phyloP scores from a whole-genome alignment of 2,797 vertebrate genomes.

The Notoglanidium macrostoma region DNA sequence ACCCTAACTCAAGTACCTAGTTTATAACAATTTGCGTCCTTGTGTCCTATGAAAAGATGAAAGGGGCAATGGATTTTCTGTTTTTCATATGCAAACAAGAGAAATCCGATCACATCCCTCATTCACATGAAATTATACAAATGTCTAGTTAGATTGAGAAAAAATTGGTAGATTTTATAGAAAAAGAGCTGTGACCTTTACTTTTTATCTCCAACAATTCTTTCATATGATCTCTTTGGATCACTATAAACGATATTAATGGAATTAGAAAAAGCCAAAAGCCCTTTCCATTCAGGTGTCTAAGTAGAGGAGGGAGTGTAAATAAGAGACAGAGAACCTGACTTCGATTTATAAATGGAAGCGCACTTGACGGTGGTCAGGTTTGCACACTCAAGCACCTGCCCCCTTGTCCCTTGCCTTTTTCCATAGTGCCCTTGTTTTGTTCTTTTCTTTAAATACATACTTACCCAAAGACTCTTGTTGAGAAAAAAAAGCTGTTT shows the following conservation, averaged over 20 bases:
- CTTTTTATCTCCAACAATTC: background rate
- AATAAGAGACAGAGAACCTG: background rate
- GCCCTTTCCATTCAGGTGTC: background rate
- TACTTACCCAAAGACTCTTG: background rate
- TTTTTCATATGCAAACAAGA: background rate
- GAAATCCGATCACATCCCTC: background rate
- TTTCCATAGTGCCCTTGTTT: background rate
- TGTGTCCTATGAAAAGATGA: background rate
- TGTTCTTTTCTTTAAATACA: background rate
- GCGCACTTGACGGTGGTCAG: background rate
- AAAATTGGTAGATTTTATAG: background rate
- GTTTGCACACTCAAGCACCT: background rate
- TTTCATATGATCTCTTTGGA: background rate
- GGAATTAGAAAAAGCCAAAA: background rate
- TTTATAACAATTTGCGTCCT: background rate
- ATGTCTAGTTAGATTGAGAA: background rate
- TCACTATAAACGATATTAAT: constrained; percentile 2
- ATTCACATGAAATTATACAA: background rate
- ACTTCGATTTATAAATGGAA: background rate
- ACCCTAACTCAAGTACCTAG: background rate
- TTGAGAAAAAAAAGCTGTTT: background rate
- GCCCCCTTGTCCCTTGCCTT: background rate
- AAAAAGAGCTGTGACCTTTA: background rate
- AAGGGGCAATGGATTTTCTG: background rate
- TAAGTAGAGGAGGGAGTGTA: background rate